Evolutionary conservation across 2,113 vertebrate species (phyloP), one percentile per base, ranked within the genome.

Genomic region (Cebus imitator): DNA sequence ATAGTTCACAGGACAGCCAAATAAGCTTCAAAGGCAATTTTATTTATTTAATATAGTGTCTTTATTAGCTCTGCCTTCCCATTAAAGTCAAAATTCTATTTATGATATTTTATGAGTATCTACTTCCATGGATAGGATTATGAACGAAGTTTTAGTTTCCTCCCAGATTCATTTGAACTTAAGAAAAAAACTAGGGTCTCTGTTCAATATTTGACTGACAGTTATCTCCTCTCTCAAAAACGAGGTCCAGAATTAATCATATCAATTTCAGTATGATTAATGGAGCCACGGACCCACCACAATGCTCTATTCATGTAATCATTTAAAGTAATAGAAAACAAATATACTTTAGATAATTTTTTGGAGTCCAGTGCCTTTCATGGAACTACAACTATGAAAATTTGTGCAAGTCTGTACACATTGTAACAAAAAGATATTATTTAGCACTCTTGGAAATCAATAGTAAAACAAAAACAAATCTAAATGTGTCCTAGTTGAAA

Each of bases 401-500:
- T 76, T 25, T 75, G 20, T 66, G 16, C 5, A 52, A 72, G 79
- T 79, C 50, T 78, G n/a, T 21, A 79, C 4, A 2, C 23, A 50
- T 37, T 50, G 6, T 73, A 18, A 90, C 16, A 89, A 66, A 82
- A 91, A 95, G 17, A 14, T 73, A 72, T 50, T 75, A 84, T 61
- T 76, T 52, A 78, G 12, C 13, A 82, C 30, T 52, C 88, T 58
- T 48, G 25, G 66, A 78, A 96, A 94, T 96, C 13, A 79, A 92
- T 55, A 48, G 70, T 88, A 97, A 92, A 97, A 88, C 91, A 89
- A 97, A 92, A 97, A 88, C 52, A 96, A 87, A 91, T 3, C 32
- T 35, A 80, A 89, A 81, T 55, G 16, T 4, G 43, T 32, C 70
- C 52, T 43, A 75, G 35, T 30, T 66, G 37, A 95, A 98, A 93